phyloP scores from a whole-genome alignment of 2,113 vertebrate species.

The Penelope pileata region DNA sequence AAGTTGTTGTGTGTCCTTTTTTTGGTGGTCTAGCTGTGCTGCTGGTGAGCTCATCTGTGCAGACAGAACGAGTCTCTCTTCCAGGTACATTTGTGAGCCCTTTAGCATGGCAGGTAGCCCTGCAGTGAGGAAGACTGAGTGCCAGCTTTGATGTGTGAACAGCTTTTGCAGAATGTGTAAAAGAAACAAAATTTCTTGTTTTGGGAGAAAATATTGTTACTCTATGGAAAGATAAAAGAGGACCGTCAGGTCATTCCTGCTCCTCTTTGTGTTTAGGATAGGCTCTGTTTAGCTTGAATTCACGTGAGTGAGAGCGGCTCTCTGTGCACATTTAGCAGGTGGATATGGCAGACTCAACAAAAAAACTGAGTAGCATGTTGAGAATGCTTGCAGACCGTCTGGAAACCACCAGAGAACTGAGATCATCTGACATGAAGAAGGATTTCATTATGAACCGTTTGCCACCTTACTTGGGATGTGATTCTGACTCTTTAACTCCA shows the following conservation, averaged over 20 bases:
- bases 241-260: background rate
- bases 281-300: background rate
- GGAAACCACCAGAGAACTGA: slow-evolving; percentile 72
- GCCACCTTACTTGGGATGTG: slow-evolving; percentile 76
- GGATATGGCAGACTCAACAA: slow-evolving; percentile 19
- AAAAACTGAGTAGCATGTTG: slow-evolving; percentile 76
- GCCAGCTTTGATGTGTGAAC: background rate
- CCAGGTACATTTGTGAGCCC: background rate
- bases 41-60: background rate
- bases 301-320: background rate
- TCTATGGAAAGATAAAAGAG: background rate
- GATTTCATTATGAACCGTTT: slow-evolving; percentile 86
- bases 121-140: background rate
- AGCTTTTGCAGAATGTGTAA: fast-evolving
- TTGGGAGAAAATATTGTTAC: background rate
- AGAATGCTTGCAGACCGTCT: slow-evolving; percentile 80
- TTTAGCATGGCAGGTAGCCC: background rate
- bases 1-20: background rate
- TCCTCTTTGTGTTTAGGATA: background rate
- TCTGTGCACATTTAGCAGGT: slow-evolving; percentile 70
- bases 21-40: background rate
- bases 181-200: background rate
- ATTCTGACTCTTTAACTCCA: slow-evolving; percentile 67
- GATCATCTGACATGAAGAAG: slow-evolving; percentile 86
- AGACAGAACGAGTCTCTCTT: background rate